Conservation (phyloP, 2,888 invertebrate genomes). For the Caenorhabditis japonica region DNA sequence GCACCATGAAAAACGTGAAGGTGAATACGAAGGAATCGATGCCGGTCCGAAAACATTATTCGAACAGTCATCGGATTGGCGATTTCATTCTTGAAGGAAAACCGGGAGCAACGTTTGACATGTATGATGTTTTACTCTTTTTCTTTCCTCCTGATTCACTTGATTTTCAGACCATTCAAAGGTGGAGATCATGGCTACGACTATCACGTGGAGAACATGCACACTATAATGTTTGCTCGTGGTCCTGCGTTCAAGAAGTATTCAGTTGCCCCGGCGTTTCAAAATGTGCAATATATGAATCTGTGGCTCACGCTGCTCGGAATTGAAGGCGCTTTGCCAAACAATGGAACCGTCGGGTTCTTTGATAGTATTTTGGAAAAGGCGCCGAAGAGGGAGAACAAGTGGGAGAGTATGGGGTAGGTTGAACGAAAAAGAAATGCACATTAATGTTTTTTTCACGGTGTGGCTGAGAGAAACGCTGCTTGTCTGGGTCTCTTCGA, state of each 20-base stretch:
- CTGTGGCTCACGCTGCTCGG: conserved; percentile 56
- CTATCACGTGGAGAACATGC: conserved; percentile 66
- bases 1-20: conserved; percentile 60
- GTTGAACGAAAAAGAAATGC: neutral
- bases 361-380: conserved; percentile 55
- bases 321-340: conserved; percentile 56
- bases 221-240: conserved; percentile 72
- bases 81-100: conserved; percentile 70
- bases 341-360: conserved; percentile 69
- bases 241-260: conserved; percentile 69
- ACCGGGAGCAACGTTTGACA: conserved; percentile 66
- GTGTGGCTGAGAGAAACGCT: too few relatives aligned
- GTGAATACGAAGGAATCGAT: conserved; percentile 63
- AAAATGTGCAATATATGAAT: conserved; percentile 73
- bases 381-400: conserved; percentile 20
- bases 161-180: conserved; percentile 27
- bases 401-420: conserved; percentile 20
- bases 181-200: conserved; percentile 74
- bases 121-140: conserved; percentile 18
- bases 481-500: too few relatives aligned
- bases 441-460: too few relatives aligned
- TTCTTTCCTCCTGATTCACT: neutral
- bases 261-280: conserved; percentile 63
- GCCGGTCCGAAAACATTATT: conserved; percentile 67
- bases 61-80: conserved; percentile 63